Base-by-base conservation (phyloP, 2,888 invertebrate genomes). In the Chrysina gloriosa region DNA sequence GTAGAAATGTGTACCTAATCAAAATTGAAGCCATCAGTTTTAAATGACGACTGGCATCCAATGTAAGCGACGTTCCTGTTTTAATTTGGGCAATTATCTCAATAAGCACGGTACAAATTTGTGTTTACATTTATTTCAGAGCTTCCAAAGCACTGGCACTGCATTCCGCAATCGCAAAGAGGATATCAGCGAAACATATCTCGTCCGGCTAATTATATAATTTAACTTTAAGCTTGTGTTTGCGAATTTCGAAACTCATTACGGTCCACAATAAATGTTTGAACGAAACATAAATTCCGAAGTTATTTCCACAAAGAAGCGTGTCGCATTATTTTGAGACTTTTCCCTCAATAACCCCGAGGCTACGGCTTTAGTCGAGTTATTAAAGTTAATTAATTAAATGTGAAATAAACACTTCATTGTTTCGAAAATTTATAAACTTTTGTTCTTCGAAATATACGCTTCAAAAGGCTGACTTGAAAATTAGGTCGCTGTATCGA, bases 211-310 rank as follows among this genome's bases (percentile, higher is more conserved):
- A 56, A 36, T 56, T 56, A 56, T 36, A 14, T 21, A 36, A 36
- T 36, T 36, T 54, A 54, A 54, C 34, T 34, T 34, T 11, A 3
- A 39, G 36, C 34, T 19, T 34, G 1, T 56, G 56, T 56, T 56
- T 23, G 36, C 2, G n/a, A 19, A 56, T 11, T 19, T 36, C 4
- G 36, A 36, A 36, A 36, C 34, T 56, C 39, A 36, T 36, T 34
- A 21, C 14, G n/a, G 36, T 7, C 21, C 36, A 9, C 5, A 56
- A n/a, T 23, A 50, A 50, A n/a, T 36, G 11, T 23, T 21, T 9
- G 56, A 9, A 7, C 16, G 36, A 56, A 21, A 23, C 21, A 36
- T 34, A 54, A 54, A 56, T 56, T 36, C 21, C 23, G 25, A 34
- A 56, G 23, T 14, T 36, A 56, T 56, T 21, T 56, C 4, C 36